These are phyloP conservation scores for Belonocnema kinseyi DNA, from an alignment of 1,140 invertebrate species.

Conservation along the genomic window DNA sequence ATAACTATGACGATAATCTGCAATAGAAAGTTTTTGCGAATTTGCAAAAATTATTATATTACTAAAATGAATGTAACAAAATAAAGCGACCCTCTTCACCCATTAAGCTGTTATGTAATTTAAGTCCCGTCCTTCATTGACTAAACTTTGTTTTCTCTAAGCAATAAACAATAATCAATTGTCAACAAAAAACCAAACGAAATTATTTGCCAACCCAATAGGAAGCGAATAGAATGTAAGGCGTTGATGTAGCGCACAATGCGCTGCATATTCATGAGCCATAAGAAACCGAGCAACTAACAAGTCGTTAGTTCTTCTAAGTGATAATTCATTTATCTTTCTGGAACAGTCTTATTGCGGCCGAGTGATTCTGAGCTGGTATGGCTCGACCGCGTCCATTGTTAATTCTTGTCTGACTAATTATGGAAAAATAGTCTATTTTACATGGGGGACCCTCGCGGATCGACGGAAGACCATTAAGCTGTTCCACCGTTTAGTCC, in stretches of 20 bases:
- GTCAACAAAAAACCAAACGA: no score
- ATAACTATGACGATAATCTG: no score
- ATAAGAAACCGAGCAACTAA: constrained; percentile 22
- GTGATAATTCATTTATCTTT: constrained; percentile 28
- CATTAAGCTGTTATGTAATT: no score
- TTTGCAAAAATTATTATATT: no score
- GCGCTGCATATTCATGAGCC: constrained; percentile 11
- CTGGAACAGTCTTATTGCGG: constrained; percentile 21
- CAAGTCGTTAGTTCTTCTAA: constrained; percentile 25
- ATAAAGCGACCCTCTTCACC: no score
- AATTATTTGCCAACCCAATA: no score
- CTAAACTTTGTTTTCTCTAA: no score
- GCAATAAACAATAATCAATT: no score
- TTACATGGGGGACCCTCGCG: neutral
- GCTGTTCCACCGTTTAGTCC: constrained; percentile 2
- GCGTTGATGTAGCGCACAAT: neutral
- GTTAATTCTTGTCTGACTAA: constrained; percentile 11
- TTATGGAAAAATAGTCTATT: constrained; percentile 22
- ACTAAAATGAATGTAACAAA: no score
- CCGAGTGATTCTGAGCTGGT: constrained; percentile 8
- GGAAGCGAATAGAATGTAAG: neutral
- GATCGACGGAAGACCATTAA: constrained; percentile 4
- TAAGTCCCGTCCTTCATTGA: no score
- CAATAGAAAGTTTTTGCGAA: no score
- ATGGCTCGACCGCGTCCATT: neutral